A percentile compares a stretch with the other conserved stretches of the same genome.
Conservation (phyloP, 30 jellyfish, hydroid and myxozoan genomes). For the Catostylus mosaicus region DNA sequence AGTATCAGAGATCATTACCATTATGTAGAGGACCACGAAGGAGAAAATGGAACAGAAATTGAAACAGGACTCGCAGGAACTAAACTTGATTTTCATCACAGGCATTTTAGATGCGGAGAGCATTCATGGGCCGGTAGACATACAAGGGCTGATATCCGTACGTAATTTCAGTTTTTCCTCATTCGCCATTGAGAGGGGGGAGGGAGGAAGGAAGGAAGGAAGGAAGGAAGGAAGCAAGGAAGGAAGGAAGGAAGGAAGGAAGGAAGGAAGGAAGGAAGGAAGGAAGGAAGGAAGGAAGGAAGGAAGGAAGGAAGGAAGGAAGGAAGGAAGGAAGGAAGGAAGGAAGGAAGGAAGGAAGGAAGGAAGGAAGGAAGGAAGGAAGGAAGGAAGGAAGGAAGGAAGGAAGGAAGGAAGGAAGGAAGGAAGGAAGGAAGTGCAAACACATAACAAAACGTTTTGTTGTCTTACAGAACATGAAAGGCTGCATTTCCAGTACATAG, state of each 20-base stretch:
- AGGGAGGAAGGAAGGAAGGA: background rate
- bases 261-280: background rate
- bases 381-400: background rate
- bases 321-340: background rate
- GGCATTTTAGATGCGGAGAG: slow-evolving; percentile 17
- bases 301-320: background rate
- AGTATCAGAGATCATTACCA: background rate
- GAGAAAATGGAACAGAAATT: background rate
- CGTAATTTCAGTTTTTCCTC: background rate
- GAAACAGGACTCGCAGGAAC: background rate
- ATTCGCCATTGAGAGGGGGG: background rate
- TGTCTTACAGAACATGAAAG: slow-evolving; percentile 31
- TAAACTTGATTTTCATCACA: slow-evolving; percentile 3
- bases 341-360: background rate
- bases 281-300: background rate
- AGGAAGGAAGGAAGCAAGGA: background rate
- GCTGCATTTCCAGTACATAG: slow-evolving; percentile 30
- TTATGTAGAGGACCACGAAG: background rate
- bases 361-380: background rate
- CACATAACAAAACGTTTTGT: no score
- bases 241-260: background rate
- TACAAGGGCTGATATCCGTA: background rate
- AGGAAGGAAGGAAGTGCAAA: background rate
- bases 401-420: background rate
- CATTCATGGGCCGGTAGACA: slow-evolving; percentile 11